phyloP scores from a whole-genome alignment of 2,797 vertebrate genomes.

The Etheostoma nigrum region DNA sequence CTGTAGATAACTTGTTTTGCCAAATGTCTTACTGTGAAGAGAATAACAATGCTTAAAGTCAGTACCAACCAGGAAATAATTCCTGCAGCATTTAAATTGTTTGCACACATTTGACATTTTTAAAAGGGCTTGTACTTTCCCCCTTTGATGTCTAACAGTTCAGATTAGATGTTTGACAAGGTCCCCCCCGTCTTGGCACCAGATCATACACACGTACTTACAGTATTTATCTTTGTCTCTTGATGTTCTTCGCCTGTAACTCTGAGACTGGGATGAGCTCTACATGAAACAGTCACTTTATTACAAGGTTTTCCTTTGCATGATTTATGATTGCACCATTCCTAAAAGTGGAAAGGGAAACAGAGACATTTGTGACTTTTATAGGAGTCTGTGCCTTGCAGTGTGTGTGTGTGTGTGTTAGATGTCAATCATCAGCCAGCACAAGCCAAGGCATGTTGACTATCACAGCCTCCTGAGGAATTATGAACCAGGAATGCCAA shows the following conservation, averaged over 20 bases:
- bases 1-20: slow-evolving; percentile 1
- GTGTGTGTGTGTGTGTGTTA: slow-evolving; percentile 49
- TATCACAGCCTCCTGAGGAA: slow-evolving; percentile 74
- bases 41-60: slow-evolving; percentile 7
- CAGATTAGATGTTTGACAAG: slow-evolving; percentile 60
- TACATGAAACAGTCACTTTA: slow-evolving; percentile 47
- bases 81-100: slow-evolving; percentile 12
- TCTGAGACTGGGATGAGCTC: slow-evolving; percentile 43
- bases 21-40: slow-evolving; percentile 7
- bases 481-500: slow-evolving; percentile 81
- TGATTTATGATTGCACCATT: slow-evolving; percentile 58
- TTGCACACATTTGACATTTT: background rate
- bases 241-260: slow-evolving; percentile 68
- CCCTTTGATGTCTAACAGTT: slow-evolving; percentile 62
- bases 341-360: slow-evolving; percentile 27
- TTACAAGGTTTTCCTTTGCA: slow-evolving; percentile 55
- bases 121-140: slow-evolving; percentile 21
- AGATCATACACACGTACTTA: slow-evolving; percentile 57
- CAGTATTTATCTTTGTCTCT: slow-evolving; percentile 70
- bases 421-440: slow-evolving; percentile 77
- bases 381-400: slow-evolving; percentile 53
- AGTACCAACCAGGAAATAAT: background rate
- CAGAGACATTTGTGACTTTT: slow-evolving; percentile 56
- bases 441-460: slow-evolving; percentile 80
- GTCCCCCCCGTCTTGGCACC: slow-evolving; percentile 67